phyloP scores from a whole-genome alignment of 2,888 invertebrate genomes.

The Dorcus parallelipipedus region DNA sequence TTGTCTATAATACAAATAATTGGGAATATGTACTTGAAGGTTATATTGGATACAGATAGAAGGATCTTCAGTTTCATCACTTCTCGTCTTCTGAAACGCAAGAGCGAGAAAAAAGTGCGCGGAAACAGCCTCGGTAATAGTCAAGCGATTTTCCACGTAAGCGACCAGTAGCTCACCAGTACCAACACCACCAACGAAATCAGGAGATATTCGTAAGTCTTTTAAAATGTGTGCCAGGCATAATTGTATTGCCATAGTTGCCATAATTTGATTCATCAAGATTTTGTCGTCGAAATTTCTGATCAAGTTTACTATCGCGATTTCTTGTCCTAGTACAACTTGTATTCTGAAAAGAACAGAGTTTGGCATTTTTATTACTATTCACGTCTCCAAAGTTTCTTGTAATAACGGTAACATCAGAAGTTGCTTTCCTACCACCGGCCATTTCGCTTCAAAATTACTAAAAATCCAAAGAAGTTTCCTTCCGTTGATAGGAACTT shows the following conservation, averaged over 20 bases:
- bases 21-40: too few relatives aligned
- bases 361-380: too few relatives aligned
- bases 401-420: too few relatives aligned
- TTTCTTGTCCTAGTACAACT: not conserved
- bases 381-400: too few relatives aligned
- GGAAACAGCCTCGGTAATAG: conserved; percentile 59
- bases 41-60: too few relatives aligned
- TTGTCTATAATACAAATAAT: too few relatives aligned
- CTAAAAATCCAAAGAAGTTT: too few relatives aligned
- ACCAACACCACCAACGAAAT: conserved; percentile 74
- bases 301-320: not conserved
- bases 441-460: too few relatives aligned
- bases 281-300: not conserved
- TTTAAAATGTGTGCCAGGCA: conserved; percentile 46
- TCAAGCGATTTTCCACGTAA: conserved; percentile 1
- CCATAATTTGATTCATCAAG: conserved; percentile 11
- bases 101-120: not conserved
- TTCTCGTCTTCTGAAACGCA: too few relatives aligned
- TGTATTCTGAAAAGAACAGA: conserved; percentile 4
- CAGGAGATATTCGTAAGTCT: conserved; percentile 40
- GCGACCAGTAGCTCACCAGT: conserved; percentile 7
- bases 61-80: too few relatives aligned
- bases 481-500: too few relatives aligned
- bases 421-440: too few relatives aligned
- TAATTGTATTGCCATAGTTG: conserved; percentile 54